These are phyloP conservation scores for Drosophila meridionalis DNA, from an alignment of 2,888 invertebrate genomes.

Conservation along the genomic window DNA sequence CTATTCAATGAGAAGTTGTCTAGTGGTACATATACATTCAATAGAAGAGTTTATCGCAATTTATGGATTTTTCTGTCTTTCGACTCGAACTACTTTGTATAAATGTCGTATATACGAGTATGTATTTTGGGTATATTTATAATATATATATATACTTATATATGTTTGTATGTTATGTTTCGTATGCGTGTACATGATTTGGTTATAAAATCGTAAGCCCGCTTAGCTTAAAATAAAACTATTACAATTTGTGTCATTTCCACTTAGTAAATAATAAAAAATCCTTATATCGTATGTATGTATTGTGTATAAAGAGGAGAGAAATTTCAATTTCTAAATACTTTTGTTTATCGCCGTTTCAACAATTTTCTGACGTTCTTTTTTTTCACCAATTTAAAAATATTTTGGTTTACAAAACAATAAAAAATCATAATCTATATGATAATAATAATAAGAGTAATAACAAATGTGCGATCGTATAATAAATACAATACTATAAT, in stretches of 20 bases:
- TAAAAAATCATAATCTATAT: background rate
- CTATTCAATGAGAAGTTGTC: slow-evolving; percentile 28
- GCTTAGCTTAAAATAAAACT: slow-evolving; percentile 58
- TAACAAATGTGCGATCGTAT: slow-evolving; percentile 53
- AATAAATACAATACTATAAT: slow-evolving; percentile 60
- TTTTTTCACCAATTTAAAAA: slow-evolving; percentile 62
- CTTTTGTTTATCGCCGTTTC: slow-evolving; percentile 55
- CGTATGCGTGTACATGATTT: slow-evolving; percentile 49
- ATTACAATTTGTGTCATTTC: slow-evolving; percentile 53
- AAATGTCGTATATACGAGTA: slow-evolving; percentile 51
- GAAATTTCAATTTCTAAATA: slow-evolving; percentile 76
- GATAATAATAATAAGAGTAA: slow-evolving; percentile 28
- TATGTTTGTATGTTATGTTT: slow-evolving; percentile 34
- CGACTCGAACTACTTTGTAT: slow-evolving; percentile 51
- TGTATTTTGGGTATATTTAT: slow-evolving; percentile 41
- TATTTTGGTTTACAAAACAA: slow-evolving; percentile 50
- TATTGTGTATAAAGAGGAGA: slow-evolving; percentile 55
- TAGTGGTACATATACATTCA: slow-evolving; percentile 46
- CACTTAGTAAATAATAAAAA: slow-evolving; percentile 52
- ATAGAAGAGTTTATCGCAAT: slow-evolving; percentile 27
- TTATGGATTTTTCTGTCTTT: slow-evolving; percentile 5
- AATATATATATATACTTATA: slow-evolving; percentile 23
- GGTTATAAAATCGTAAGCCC: slow-evolving; percentile 68
- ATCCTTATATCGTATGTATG: slow-evolving; percentile 36
- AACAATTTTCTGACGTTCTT: slow-evolving; percentile 39